Percentiles rank a stretch among this genome's conserved stretches.
Evolutionary conservation across 2,113 vertebrate species (phyloP).

Genomic region (Elachura formosa): DNA sequence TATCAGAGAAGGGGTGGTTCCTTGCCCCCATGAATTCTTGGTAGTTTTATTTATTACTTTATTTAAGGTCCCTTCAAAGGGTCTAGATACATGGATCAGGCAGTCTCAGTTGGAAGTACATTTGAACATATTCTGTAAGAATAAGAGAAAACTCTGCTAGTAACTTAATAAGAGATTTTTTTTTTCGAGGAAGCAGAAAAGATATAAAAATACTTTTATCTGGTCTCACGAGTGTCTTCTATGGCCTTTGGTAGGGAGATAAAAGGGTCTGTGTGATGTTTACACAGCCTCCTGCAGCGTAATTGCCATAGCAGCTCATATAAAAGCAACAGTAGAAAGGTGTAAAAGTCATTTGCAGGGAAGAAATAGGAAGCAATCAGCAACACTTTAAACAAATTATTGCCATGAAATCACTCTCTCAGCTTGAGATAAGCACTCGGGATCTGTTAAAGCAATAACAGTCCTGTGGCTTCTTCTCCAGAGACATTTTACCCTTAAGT

Average conservation of each 20-base stretch:
- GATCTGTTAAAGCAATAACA: constrained; percentile 70
- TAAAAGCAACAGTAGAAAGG: constrained; percentile 66
- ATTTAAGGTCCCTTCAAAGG: not conserved
- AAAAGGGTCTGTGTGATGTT: constrained; percentile 42
- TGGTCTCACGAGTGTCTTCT: constrained; percentile 19
- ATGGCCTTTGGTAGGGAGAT: not conserved
- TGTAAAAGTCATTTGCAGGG: constrained; percentile 77
- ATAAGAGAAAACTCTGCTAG: not conserved
- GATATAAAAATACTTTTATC: constrained; percentile 18
- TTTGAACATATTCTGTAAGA: not conserved
- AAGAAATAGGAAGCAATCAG: constrained; percentile 79
- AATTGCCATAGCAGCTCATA: constrained; percentile 46
- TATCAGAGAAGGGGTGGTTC: not conserved
- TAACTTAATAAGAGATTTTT: not conserved
- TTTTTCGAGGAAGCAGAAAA: not conserved
- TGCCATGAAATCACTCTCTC: constrained; percentile 74
- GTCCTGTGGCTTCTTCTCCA: not conserved
- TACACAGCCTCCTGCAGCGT: constrained; percentile 46
- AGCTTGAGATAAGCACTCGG: constrained; percentile 65
- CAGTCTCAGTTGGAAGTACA: not conserved
- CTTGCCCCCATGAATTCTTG: not conserved
- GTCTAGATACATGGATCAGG: not conserved
- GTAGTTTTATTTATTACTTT: not conserved
- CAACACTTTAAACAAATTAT: constrained; percentile 75
- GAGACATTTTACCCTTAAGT: not conserved